Conservation (phyloP, 2,113 vertebrate species). For the Galemys pyrenaicus region DNA sequence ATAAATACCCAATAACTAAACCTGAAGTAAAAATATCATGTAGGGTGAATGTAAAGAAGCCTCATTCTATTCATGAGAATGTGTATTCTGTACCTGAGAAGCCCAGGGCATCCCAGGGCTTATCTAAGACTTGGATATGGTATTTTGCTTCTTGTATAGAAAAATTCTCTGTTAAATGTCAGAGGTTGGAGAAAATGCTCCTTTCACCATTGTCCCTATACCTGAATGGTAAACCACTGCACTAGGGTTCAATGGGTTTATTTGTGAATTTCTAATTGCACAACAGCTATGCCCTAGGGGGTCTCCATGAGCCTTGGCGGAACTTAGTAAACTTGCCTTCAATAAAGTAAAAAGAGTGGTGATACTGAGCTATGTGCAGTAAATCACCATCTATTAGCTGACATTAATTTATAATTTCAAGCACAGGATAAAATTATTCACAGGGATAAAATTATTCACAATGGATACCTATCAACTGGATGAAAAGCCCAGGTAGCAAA, state of each 20-base stretch:
- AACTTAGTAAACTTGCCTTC: conserved; percentile 54
- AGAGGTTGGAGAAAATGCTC: conserved; percentile 22
- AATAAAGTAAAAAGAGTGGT: conserved; percentile 45
- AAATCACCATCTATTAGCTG: conserved; percentile 63
- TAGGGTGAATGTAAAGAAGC: not conserved
- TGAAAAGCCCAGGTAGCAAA: conserved; percentile 42
- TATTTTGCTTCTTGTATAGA: not conserved
- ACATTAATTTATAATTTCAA: conserved; percentile 69
- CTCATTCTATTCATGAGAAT: not conserved
- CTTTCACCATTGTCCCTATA: not conserved
- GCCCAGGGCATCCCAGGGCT: not conserved
- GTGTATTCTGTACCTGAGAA: too few species aligned
- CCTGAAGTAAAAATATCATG: not conserved
- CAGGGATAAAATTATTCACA: conserved; percentile 63
- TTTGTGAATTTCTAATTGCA: conserved; percentile 42
- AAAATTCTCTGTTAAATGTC: conserved; percentile 38
- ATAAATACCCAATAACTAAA: not conserved
- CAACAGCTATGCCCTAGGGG: conserved; percentile 4
- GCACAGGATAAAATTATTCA: conserved; percentile 55
- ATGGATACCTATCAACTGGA: conserved; percentile 39
- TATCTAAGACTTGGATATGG: not conserved
- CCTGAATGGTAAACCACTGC: not conserved
- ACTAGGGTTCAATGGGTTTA: conserved; percentile 23
- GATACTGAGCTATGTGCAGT: conserved; percentile 46
- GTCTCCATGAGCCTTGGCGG: conserved; percentile 1